Evolutionary conservation across 2,797 vertebrate species (phyloP).

Genomic region (Thunnus albacares): DNA sequence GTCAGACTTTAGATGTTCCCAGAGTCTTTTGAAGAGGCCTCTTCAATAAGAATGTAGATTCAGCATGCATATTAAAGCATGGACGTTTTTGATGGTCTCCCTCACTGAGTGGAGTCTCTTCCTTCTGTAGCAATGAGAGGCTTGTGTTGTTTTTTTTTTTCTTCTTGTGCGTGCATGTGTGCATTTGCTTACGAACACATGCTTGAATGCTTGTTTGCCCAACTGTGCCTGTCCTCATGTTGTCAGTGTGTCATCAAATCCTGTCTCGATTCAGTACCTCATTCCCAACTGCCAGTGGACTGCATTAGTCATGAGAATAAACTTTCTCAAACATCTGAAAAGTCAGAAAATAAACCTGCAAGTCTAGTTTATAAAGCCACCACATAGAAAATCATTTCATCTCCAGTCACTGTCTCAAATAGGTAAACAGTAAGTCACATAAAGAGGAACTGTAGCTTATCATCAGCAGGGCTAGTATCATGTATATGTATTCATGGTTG

Average conservation of each 20-base stretch:
- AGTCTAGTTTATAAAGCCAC: neutral
- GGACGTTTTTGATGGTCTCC: conserved; percentile 40
- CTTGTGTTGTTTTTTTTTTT: neutral
- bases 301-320: conserved; percentile 2
- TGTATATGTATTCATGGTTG: neutral
- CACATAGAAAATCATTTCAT: neutral
- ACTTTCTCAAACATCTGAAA: neutral
- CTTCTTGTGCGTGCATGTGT: neutral
- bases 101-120: conserved; percentile 29
- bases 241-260: conserved; percentile 26
- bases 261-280: conserved; percentile 18
- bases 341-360: neutral
- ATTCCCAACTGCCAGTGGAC: conserved; percentile 9
- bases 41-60: conserved; percentile 23
- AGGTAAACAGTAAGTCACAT: neutral
- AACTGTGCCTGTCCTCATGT: conserved; percentile 22
- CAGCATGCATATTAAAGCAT: conserved; percentile 31
- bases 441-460: neutral
- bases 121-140: conserved; percentile 28
- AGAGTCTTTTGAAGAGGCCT: conserved; percentile 33
- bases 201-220: neutral
- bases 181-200: neutral
- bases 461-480: neutral
- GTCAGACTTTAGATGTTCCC: conserved; percentile 25
- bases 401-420: neutral